Percentiles rank a stretch among this genome's conserved stretches.
Conservation (phyloP, 2,797 vertebrate species). For the Clarias pachynema region DNA sequence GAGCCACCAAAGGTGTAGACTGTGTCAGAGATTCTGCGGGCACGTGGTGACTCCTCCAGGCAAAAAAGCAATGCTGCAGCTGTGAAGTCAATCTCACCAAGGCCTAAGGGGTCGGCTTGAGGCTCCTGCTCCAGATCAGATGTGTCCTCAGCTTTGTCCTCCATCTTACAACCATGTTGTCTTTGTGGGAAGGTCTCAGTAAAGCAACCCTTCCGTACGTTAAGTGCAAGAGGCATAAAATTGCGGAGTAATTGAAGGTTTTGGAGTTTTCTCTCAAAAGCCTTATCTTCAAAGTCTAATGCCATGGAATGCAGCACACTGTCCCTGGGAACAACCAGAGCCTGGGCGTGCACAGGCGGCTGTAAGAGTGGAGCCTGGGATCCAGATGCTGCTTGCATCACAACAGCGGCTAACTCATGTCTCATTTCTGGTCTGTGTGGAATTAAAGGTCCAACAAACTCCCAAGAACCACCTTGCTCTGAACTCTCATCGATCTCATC, state of each 20-base stretch:
- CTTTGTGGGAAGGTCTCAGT: constrained; percentile 67
- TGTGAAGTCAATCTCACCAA: constrained; percentile 94
- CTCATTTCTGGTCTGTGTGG: constrained; percentile 63
- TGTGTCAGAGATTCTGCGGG: constrained; percentile 91
- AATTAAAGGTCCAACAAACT: constrained; percentile 59
- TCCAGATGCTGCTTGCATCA: constrained; percentile 67
- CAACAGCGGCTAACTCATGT: constrained; percentile 63
- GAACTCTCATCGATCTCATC: constrained; percentile 63
- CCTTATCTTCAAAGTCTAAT: constrained; percentile 71
- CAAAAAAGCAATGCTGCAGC: constrained; percentile 95
- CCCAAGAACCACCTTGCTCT: constrained; percentile 66
- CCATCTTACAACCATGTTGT: constrained; percentile 74
- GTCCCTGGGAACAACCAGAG: constrained; percentile 71
- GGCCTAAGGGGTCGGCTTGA: constrained; percentile 87
- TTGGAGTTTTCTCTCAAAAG: constrained; percentile 76
- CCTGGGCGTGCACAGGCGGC: constrained; percentile 58
- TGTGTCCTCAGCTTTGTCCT: constrained; percentile 94
- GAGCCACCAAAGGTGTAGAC: constrained; percentile 81
- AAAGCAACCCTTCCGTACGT: constrained; percentile 72
- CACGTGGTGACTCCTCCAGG: constrained; percentile 91
- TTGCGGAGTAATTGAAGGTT: constrained; percentile 76
- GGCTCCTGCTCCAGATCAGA: constrained; percentile 86
- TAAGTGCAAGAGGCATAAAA: constrained; percentile 74
- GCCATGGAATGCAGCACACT: constrained; percentile 68
- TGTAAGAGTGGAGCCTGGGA: constrained; percentile 61